A percentile compares a stretch with the other conserved stretches of the same genome.
phyloP scores from a whole-genome alignment of 1,140 invertebrate species.

The Cheumatopsyche charites region DNA sequence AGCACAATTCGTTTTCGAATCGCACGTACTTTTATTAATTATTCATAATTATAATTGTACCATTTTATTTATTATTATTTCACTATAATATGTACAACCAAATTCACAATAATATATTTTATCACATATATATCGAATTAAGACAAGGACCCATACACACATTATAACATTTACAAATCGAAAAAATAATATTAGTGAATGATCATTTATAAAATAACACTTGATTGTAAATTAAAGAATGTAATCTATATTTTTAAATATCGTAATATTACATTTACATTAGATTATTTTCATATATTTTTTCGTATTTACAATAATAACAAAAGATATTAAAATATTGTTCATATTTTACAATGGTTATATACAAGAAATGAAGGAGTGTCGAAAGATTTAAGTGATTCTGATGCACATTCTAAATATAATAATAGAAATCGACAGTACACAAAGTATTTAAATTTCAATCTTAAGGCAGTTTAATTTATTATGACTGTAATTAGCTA shows the following conservation, averaged over 20 bases:
- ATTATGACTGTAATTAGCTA: too few species aligned
- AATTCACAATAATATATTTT: conserved; percentile 26
- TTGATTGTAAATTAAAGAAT: too few species aligned
- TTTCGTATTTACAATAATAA: too few species aligned
- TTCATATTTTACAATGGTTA: conserved; percentile 35
- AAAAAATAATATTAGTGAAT: neutral
- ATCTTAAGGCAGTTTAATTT: too few species aligned
- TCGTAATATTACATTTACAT: too few species aligned
- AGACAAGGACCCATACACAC: conserved; percentile 35
- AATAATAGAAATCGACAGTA: too few species aligned
- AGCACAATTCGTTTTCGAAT: conserved; percentile 16
- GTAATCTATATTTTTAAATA: neutral
- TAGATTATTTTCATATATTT: too few species aligned
- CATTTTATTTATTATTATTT: conserved; percentile 21
- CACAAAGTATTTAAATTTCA: too few species aligned
- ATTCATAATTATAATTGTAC: conserved; percentile 31
- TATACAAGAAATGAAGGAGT: conserved; percentile 11
- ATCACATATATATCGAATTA: conserved; percentile 34
- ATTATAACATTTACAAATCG: conserved; percentile 14
- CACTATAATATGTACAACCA: conserved; percentile 31
- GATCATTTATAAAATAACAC: neutral
- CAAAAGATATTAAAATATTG: too few species aligned
- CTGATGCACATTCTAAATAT: too few species aligned
- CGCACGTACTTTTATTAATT: conserved; percentile 13
- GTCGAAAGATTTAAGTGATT: too few species aligned